A percentile compares a stretch with the other conserved stretches of the same genome.
Conservation (phyloP, 2,888 invertebrate species). For the Caprella mutica region DNA sequence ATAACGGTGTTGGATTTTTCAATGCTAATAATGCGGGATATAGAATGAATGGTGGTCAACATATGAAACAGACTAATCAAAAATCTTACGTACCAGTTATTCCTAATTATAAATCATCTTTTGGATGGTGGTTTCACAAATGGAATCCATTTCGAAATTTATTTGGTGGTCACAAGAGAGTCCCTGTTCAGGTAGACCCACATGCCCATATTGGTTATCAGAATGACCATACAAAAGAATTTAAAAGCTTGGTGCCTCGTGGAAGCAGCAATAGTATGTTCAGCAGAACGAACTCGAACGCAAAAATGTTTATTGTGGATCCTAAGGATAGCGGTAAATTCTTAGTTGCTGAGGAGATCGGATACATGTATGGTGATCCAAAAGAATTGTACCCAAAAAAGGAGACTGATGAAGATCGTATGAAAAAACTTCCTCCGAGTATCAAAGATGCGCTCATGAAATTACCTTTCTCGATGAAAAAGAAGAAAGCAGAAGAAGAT, state of each 20-base stretch:
- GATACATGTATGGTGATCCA: slow-evolving; percentile 14
- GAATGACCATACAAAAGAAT: not conserved
- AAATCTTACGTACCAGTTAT: too few species aligned
- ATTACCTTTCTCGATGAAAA: too few species aligned
- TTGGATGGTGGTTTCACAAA: not conserved
- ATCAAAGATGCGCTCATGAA: too few species aligned
- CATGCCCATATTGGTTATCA: slow-evolving; percentile 1
- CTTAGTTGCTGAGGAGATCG: slow-evolving; percentile 14
- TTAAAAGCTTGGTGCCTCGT: slow-evolving; percentile 7
- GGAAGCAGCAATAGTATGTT: not conserved
- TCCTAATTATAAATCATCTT: not conserved
- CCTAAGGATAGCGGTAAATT: slow-evolving; percentile 6
- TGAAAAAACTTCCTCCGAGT: not conserved
- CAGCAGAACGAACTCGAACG: slow-evolving; percentile 5
- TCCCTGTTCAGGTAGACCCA: not conserved
- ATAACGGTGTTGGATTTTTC: too few species aligned
- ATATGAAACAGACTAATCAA: too few species aligned
- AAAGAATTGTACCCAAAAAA: not conserved
- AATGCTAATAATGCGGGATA: too few species aligned
- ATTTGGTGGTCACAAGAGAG: not conserved
- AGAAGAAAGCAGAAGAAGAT: not conserved
- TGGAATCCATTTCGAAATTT: slow-evolving; percentile 8
- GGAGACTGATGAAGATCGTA: not conserved
- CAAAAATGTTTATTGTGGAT: slow-evolving; percentile 10
- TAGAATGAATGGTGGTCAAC: too few species aligned